Evolutionary conservation across 2,888 invertebrate genomes (phyloP).

Genomic region (Hydroisotoma schaefferi): DNA sequence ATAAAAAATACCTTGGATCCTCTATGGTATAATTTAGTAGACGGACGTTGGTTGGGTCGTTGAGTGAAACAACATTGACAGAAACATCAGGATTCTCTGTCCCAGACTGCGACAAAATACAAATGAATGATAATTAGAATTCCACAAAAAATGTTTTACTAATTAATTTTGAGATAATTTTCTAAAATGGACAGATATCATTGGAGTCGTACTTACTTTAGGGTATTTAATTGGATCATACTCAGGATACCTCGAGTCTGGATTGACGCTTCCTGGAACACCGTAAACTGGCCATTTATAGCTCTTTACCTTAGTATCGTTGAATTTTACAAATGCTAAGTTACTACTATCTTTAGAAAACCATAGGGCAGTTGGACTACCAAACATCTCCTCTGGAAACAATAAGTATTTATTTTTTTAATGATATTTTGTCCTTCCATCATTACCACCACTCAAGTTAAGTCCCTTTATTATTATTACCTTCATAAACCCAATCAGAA

Average conservation of each 20-base stretch:
- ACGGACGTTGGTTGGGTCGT: conserved; percentile 2
- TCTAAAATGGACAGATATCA: background rate
- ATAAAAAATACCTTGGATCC: conserved; percentile 3
- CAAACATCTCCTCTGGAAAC: conserved; percentile 79
- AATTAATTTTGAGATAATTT: background rate
- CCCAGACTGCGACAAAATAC: conserved; percentile 14
- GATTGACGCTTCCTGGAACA: conserved; percentile 63
- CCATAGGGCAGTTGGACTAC: conserved; percentile 81
- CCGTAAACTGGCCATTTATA: conserved; percentile 81
- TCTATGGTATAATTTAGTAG: conserved; percentile 3
- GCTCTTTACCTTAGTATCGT: conserved; percentile 67
- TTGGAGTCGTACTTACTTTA: conserved; percentile 59
- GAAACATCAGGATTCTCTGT: conserved; percentile 19
- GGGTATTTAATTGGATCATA: conserved; percentile 74
- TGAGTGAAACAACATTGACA: conserved; percentile 19
- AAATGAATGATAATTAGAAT: background rate
- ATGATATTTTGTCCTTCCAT: background rate
- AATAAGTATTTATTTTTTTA: background rate
- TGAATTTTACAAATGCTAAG: conserved; percentile 75
- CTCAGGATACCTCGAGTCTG: conserved; percentile 70
- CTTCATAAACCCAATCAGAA: conserved; percentile 95
- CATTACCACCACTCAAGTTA: background rate
- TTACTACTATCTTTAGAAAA: conserved; percentile 76
- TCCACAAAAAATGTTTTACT: background rate
- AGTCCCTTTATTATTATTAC: conserved; percentile 53